Base-by-base conservation (phyloP, 2,888 invertebrate species). In the Myathropa florea region DNA sequence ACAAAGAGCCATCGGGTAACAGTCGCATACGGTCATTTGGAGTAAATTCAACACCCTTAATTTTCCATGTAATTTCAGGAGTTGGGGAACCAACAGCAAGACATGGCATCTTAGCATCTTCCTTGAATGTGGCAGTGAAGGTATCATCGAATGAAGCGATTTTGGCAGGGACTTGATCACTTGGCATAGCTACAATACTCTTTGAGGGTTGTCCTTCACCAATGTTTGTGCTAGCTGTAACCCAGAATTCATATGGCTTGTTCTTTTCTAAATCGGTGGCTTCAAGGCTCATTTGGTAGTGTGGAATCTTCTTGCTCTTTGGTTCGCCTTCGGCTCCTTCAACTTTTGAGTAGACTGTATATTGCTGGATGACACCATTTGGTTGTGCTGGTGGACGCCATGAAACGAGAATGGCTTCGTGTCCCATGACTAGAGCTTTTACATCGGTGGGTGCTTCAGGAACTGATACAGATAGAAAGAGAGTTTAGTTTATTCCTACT, bases 81-180 rank as follows among this genome's bases (percentile, higher is more conserved):
- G 96, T 95, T 18, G 98, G 98, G 33, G 97, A 96, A 18, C 98
- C 98, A 57, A 98, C 98, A 71, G 98, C 97, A 26, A 97, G 94
- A 90, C 98, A 98, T 0, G 98, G 98, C 90, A 98, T 93, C 89
- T 97, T 97, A 0, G 98, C 97, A 90, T 97, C 97, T 93, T 97
- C 97, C 93, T 97, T 97, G 93, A 97, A 97, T 0, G 97, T 97
- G 12, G 97, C 97, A 84, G 97, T 96, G 92, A 98, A 97, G n/a
- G 96, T 96, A 91, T 97, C 97, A 91, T 98, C 98, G 93, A 98
- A 98, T 0, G 98, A 98, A 60, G 98, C 98, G 89, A 98, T 98
- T 92, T 97, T 97, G 1, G 98, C 98, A 61, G 98, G 97, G 79
- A 98, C 98, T 88, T 93, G 93, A 87, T 93, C 93, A 89, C 96